phyloP scores from a whole-genome alignment of 2,888 invertebrate species.

The Phytoseiulus persimilis region DNA sequence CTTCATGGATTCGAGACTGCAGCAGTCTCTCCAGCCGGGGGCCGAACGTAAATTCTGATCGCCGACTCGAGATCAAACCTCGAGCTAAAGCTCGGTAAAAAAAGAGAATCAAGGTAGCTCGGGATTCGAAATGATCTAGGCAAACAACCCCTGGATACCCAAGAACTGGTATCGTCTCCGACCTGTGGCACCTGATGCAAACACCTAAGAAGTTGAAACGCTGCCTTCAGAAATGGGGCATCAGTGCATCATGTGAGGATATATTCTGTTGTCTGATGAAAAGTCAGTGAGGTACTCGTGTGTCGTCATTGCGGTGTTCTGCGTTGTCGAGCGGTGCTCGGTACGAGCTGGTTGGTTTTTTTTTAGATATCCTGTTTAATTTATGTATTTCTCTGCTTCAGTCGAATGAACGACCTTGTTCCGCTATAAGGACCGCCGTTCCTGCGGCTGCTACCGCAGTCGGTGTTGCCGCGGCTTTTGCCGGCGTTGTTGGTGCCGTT shows the following conservation, averaged over 20 bases:
- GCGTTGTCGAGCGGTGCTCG: not conserved
- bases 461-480: not conserved
- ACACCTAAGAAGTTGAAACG: not conserved
- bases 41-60: too few species aligned
- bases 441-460: not conserved
- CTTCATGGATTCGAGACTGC: too few species aligned
- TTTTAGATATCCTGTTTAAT: not conserved
- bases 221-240: not conserved
- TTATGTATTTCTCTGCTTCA: not conserved
- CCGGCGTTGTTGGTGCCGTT: not conserved
- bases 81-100: too few species aligned
- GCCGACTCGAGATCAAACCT: too few species aligned
- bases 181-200: too few species aligned
- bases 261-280: not conserved
- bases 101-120: too few species aligned
- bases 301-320: not conserved
- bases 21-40: too few species aligned
- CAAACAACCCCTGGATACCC: too few species aligned
- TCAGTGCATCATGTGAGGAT: not conserved
- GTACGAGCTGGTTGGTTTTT: not conserved
- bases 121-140: too few species aligned
- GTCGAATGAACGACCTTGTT: constrained; percentile 5
- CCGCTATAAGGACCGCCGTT: not conserved
- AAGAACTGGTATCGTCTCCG: too few species aligned
- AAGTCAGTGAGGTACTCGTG: not conserved